Base-by-base conservation (phyloP, 2,888 invertebrate species). In the Cryptus armator region DNA sequence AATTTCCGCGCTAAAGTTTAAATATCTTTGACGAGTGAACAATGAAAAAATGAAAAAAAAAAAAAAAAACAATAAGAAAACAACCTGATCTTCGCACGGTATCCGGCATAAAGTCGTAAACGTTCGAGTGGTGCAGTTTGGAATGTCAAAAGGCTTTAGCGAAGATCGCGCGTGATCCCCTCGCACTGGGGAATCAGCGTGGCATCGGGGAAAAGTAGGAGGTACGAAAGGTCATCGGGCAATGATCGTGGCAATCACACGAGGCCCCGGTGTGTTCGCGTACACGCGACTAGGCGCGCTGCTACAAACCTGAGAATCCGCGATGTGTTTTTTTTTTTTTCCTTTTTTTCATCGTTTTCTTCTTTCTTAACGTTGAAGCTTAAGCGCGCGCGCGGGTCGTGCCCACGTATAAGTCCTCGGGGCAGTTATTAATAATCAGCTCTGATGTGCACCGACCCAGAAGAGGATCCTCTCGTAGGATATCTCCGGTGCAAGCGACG, bases 351-450 rank as follows among this genome's bases (percentile, higher is more conserved):
- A 6, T 51, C 6, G 14, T 51, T 51, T 19, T 59, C 29, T 59
- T 59, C 29, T 32, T 56, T 32, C 59, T 29, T 24, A 29, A 29
- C 59, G 59, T 59, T n/a, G 74, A 59, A 59, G 64, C 67, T 62
- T 37, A 66, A 66, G 64, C 74, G 78, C 37, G 72, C 62, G 78
- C 74, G 78, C 37, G 72, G 48, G 78, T 76, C 86, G 86, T 87
- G 87, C 88, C 88, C 88, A 88, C 88, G 87, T 87, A 85, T 85
- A 84, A 87, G 87, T 78, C 86, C 88, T 88, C 86, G 84, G 87
- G 85, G 88, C 88, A 85, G 87, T 88, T 88, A 88, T 88, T 88
- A 88, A 88, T 88, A 88, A 88, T 88, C 87, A 87, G 85, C 85
- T 85, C 82, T 85, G 85, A 75, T 79, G 85, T 78, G 56, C 78